phyloP scores from a whole-genome alignment of 2,797 vertebrate genomes.

The Artibeus lituratus region DNA sequence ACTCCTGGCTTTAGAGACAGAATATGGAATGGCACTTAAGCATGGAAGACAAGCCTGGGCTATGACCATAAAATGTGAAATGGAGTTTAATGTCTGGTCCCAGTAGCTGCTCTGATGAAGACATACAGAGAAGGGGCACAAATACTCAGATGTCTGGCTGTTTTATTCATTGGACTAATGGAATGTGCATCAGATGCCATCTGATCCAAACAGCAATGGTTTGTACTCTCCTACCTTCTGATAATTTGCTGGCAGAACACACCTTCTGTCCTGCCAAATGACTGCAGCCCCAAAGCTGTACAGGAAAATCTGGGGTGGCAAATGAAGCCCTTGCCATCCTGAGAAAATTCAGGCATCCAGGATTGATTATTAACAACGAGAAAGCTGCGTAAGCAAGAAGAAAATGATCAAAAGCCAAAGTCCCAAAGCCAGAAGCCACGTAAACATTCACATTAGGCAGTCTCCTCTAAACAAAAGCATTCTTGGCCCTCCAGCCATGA shows the following conservation, averaged over 20 bases:
- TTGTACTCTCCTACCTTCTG: slow-evolving; percentile 51
- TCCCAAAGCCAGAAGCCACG: slow-evolving; percentile 63
- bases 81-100: not conserved
- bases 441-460: slow-evolving; percentile 48
- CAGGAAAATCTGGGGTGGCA: slow-evolving; percentile 38
- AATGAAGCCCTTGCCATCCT: slow-evolving; percentile 61
- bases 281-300: slow-evolving; percentile 55
- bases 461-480: not conserved
- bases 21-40: not conserved
- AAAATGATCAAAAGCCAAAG: slow-evolving; percentile 58
- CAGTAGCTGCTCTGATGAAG: not conserved
- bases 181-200: slow-evolving; percentile 10
- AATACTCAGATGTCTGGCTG: slow-evolving; percentile 3
- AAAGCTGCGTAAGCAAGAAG: slow-evolving; percentile 16
- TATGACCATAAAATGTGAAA: not conserved
- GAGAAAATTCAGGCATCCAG: slow-evolving; percentile 55
- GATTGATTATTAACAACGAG: slow-evolving; percentile 64
- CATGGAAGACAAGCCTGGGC: not conserved
- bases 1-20: not conserved
- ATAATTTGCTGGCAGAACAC: slow-evolving; percentile 60
- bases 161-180: slow-evolving; percentile 41
- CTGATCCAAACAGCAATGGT: slow-evolving; percentile 66
- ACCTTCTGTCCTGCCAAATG: slow-evolving; percentile 67
- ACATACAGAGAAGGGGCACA: not conserved
- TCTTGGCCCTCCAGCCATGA: slow-evolving; percentile 6